A percentile compares a stretch with the other conserved stretches of the same genome.
These are phyloP conservation scores for Hypolimnas misippus DNA, from an alignment of 2,888 invertebrate genomes.

Conservation along the genomic window DNA sequence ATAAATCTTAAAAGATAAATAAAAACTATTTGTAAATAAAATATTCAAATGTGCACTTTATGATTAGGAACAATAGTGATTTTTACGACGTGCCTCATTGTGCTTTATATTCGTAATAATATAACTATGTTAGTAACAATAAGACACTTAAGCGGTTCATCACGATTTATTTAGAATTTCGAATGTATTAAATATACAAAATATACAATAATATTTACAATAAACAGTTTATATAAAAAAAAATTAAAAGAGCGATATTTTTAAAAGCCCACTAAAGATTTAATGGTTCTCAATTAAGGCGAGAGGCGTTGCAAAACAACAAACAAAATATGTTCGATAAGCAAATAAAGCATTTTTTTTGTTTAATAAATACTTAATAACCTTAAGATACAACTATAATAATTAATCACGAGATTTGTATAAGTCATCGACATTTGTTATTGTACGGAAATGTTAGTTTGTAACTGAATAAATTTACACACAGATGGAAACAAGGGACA, in stretches of 20 bases:
- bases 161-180: slow-evolving; percentile 28
- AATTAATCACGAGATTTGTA: slow-evolving; percentile 16
- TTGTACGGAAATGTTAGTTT: slow-evolving; percentile 8
- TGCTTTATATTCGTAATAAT: neutral
- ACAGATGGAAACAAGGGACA: neutral
- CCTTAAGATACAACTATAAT: neutral
- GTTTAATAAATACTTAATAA: slow-evolving; percentile 26
- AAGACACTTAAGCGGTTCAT: slow-evolving; percentile 20
- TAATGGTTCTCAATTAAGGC: neutral
- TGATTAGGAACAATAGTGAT: neutral
- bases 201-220: slow-evolving; percentile 25
- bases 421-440: slow-evolving; percentile 4
- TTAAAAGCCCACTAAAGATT: neutral
- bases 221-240: slow-evolving; percentile 13
- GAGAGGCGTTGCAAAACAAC: neutral
- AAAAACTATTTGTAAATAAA: neutral
- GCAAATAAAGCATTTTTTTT: slow-evolving; percentile 21
- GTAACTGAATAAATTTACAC: slow-evolving; percentile 16
- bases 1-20: neutral
- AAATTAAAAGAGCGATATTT: neutral
- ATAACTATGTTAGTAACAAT: slow-evolving; percentile 26
- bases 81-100: neutral
- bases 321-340: slow-evolving; percentile 8
- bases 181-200: slow-evolving; percentile 15
- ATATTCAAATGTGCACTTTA: neutral